Conservation (phyloP, 2,113 vertebrate genomes). For the Callipepla californica region DNA sequence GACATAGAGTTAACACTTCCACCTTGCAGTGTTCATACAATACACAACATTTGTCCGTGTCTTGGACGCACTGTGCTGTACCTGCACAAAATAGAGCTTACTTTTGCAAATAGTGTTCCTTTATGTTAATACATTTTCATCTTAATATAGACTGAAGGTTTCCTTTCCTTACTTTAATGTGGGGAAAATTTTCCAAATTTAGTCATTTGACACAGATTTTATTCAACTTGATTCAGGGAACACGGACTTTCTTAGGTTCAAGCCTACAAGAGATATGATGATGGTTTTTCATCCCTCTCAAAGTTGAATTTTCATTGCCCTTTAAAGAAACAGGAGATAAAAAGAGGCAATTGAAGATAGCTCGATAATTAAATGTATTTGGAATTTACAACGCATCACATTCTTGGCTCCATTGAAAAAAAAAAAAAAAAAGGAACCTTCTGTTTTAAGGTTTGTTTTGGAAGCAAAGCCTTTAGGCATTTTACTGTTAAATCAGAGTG, state of each 20-base stretch:
- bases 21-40: not conserved
- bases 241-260: not conserved
- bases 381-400: not conserved
- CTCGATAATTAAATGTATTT: not conserved
- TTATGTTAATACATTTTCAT: not conserved
- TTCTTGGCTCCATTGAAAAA: not conserved
- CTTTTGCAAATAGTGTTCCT: not conserved
- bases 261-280: not conserved
- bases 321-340: not conserved
- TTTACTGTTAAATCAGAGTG: conserved; percentile 12
- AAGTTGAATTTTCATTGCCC: not conserved
- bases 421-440: not conserved
- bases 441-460: not conserved
- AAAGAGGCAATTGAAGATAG: not conserved
- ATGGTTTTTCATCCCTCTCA: not conserved
- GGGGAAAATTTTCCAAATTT: not conserved
- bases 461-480: conserved; percentile 5
- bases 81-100: not conserved
- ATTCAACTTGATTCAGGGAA: not conserved
- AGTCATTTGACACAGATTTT: not conserved
- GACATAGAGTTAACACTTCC: conserved; percentile 26
- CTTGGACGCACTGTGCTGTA: not conserved
- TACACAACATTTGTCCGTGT: not conserved
- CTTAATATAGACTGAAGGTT: not conserved
- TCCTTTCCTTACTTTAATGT: not conserved